Base-by-base conservation (phyloP, 2,797 vertebrate species). In the Melanotaenia boesemani region DNA sequence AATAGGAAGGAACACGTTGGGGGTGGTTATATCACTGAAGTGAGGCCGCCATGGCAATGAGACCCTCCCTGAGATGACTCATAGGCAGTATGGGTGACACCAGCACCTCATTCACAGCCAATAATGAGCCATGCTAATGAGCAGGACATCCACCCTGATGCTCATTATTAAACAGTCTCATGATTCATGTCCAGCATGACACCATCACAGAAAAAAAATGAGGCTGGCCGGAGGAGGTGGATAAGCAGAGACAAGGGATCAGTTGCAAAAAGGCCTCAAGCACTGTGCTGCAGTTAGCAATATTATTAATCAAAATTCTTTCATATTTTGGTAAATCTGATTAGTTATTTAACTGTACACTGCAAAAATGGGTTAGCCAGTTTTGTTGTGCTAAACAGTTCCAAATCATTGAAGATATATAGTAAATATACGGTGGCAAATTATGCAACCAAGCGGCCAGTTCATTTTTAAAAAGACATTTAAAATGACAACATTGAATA, bases 51-150 rank as follows among this genome's bases (percentile, higher is more conserved):
- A 87, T 87, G 87, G 90, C 70, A 70, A 77, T 86, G 86, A 86
- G 89, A 88, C 88, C 82, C 87, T 92, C 88, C 86, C 88, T 82
- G 48, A 79, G 84, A 91, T 93, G 93, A 95, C 85, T 95, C 92
- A 93, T 90, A 84, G 80, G 84, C 83, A 88, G 90, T 74, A 86
- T 86, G 85, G 89, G 91, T 92, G 92, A 93, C 92, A 94, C 91
- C 91, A 83, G 85, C 93, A 94, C 90, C 93, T 94, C 93, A 94
- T 95, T 94, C 91, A 89, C 91, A 92, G 91, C 86, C 90, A 91
- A 94, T 93, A 94, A 94, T 92, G 92, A 93, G 92, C 84, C 90
- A 94, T 92, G 92, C 90, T 95, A 94, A 94, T 94, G 92, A 94
- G 91, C 84, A 71, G 89, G 89, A 93, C 92, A 90, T 88, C 90